phyloP scores from a whole-genome alignment of 2,113 vertebrate species.

The Gymnogyps californianus region DNA sequence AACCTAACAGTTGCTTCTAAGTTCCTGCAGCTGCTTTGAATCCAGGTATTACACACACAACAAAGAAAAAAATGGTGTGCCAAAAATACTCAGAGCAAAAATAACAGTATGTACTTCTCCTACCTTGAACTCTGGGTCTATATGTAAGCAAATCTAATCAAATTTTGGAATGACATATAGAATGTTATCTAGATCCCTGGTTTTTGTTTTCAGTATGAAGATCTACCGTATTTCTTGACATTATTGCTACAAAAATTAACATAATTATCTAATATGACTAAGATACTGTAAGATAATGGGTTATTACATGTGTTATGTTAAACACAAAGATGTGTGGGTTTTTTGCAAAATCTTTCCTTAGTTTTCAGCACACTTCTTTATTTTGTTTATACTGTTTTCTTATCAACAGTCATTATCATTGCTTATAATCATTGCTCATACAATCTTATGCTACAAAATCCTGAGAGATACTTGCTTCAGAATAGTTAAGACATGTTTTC shows the following conservation, averaged over 20 bases:
- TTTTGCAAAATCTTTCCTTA: not conserved
- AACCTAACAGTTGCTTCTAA: not conserved
- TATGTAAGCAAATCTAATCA: not conserved
- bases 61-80: not conserved
- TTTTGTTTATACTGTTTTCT: not conserved
- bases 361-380: not conserved
- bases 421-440: not conserved
- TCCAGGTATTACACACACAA: not conserved
- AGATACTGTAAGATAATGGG: not conserved
- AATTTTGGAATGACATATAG: not conserved
- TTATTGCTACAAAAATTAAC: not conserved
- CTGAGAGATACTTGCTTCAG: not conserved
- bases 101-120: not conserved
- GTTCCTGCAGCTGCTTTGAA: not conserved
- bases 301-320: not conserved
- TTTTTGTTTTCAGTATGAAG: not conserved
- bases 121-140: not conserved
- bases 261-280: not conserved
- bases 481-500: not conserved
- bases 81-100: not conserved
- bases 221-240: not conserved
- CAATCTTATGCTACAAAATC: not conserved
- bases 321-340: not conserved
- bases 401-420: not conserved
- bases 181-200: not conserved